Evolutionary conservation across 2,888 invertebrate species (phyloP).

Genomic region (Merodon equestris): DNA sequence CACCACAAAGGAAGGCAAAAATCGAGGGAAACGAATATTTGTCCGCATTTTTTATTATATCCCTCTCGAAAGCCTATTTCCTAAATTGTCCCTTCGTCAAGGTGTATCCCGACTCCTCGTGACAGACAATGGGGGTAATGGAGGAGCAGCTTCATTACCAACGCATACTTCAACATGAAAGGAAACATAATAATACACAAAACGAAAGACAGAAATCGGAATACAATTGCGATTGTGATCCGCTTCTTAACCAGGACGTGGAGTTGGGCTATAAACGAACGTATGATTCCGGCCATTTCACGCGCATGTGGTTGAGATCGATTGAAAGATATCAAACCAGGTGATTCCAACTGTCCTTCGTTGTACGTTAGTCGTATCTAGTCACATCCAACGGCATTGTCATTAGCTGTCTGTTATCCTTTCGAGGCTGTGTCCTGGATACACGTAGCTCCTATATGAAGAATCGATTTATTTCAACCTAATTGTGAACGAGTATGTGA

Average conservation of each 20-base stretch:
- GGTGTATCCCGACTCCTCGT: constrained; percentile 2
- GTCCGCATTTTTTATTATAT: constrained; percentile 35
- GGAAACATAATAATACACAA: constrained; percentile 23
- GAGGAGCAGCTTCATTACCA: constrained; percentile 53
- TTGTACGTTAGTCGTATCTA: too few relatives aligned
- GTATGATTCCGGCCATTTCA: constrained; percentile 18
- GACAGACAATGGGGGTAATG: neutral
- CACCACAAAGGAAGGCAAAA: too few relatives aligned
- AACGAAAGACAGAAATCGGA: constrained; percentile 17
- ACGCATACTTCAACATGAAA: constrained; percentile 58
- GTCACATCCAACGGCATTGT: too few relatives aligned
- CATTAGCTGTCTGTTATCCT: too few relatives aligned
- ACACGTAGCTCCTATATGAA: neutral
- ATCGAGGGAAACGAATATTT: constrained; percentile 19
- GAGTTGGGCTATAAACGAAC: neutral
- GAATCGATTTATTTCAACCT: constrained; percentile 58
- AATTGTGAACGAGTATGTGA: constrained; percentile 2
- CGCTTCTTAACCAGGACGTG: neutral
- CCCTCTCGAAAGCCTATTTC: constrained; percentile 36
- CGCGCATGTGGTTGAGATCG: constrained; percentile 20
- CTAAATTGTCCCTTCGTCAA: constrained; percentile 24
- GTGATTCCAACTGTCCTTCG: too few relatives aligned
- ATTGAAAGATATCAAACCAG: neutral
- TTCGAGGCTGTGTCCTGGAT: constrained; percentile 4
- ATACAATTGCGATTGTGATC: constrained; percentile 15